These are phyloP conservation scores for Nyleta sp. DNA, from an alignment of 2,888 invertebrate genomes.

Conservation along the genomic window DNA sequence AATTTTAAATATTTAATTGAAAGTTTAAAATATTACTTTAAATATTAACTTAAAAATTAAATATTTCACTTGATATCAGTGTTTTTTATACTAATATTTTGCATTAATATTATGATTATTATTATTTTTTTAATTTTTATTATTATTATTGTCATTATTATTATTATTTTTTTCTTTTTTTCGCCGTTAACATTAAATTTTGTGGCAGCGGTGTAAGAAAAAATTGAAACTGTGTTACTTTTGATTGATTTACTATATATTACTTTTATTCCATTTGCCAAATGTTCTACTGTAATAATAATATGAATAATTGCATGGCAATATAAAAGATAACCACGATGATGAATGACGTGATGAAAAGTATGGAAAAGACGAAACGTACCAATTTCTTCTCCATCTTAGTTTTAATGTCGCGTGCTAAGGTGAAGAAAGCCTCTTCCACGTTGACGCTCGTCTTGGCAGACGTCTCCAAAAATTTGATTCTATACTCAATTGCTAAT, in stretches of 20 bases:
- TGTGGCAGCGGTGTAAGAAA: not conserved
- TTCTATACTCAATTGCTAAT: slow-evolving; percentile 98
- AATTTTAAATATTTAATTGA: too few relatives aligned
- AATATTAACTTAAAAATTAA: too few relatives aligned
- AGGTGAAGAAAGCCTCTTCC: slow-evolving; percentile 98
- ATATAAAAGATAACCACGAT: slow-evolving; percentile 33
- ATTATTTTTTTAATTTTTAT: too few relatives aligned
- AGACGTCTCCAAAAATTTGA: slow-evolving; percentile 99
- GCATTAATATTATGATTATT: too few relatives aligned
- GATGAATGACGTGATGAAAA: slow-evolving; percentile 10
- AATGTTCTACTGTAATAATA: slow-evolving; percentile 13
- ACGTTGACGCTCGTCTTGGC: slow-evolving; percentile 99
- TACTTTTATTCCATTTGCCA: slow-evolving; percentile 5
- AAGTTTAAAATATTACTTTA: too few relatives aligned
- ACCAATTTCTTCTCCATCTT: slow-evolving; percentile 99
- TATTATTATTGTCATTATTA: too few relatives aligned
- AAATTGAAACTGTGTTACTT: slow-evolving; percentile 27
- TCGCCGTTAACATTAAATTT: too few relatives aligned
- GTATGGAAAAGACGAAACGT: slow-evolving; percentile 77
- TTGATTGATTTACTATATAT: not conserved
- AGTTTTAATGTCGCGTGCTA: slow-evolving; percentile 98
- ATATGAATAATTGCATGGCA: slow-evolving; percentile 29
- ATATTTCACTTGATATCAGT: too few relatives aligned
- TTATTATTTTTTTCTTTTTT: too few relatives aligned
- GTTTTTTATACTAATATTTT: too few relatives aligned